Percentiles rank a stretch among this genome's conserved stretches.
These are phyloP conservation scores for Odontesthes bonariensis DNA, from an alignment of 2,113 vertebrate genomes.

Conservation along the genomic window DNA sequence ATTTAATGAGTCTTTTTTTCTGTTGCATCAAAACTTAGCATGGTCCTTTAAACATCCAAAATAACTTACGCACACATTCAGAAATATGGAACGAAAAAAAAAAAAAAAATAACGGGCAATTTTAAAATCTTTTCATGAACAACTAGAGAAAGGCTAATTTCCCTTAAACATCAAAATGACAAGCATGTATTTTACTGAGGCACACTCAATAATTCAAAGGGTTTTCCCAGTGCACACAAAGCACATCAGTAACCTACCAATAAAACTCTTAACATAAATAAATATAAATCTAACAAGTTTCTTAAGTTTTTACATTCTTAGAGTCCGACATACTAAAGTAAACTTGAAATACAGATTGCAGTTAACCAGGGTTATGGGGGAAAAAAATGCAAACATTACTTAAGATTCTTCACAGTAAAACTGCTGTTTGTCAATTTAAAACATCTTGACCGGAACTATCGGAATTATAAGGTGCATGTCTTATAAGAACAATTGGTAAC, in stretches of 20 bases:
- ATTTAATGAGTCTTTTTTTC: slow-evolving; percentile 52
- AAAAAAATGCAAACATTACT: slow-evolving; percentile 15
- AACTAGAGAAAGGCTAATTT: slow-evolving; percentile 51
- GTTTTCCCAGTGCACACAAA: slow-evolving; percentile 33
- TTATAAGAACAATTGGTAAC: background rate
- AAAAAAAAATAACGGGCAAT: slow-evolving; percentile 27
- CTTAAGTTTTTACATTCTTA: slow-evolving; percentile 53
- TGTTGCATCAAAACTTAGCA: slow-evolving; percentile 48
- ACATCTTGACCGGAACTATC: background rate
- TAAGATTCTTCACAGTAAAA: slow-evolving; percentile 45
- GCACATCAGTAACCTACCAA: slow-evolving; percentile 47
- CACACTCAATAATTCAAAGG: slow-evolving; percentile 1
- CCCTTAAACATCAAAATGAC: slow-evolving; percentile 68
- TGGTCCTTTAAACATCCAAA: slow-evolving; percentile 58
- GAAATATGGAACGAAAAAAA: slow-evolving; percentile 2
- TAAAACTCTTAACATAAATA: slow-evolving; percentile 19
- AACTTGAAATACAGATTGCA: background rate
- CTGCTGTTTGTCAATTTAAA: slow-evolving; percentile 32
- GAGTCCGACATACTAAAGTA: slow-evolving; percentile 42
- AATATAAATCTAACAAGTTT: slow-evolving; percentile 13
- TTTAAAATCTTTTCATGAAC: slow-evolving; percentile 37
- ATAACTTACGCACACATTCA: slow-evolving; percentile 64
- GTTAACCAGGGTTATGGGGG: slow-evolving; percentile 25
- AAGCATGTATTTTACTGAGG: slow-evolving; percentile 29
- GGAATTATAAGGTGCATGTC: slow-evolving; percentile 18